These are phyloP conservation scores for Apodemus speciosus DNA, from an alignment of 2,113 vertebrate genomes.

Conservation along the genomic window DNA sequence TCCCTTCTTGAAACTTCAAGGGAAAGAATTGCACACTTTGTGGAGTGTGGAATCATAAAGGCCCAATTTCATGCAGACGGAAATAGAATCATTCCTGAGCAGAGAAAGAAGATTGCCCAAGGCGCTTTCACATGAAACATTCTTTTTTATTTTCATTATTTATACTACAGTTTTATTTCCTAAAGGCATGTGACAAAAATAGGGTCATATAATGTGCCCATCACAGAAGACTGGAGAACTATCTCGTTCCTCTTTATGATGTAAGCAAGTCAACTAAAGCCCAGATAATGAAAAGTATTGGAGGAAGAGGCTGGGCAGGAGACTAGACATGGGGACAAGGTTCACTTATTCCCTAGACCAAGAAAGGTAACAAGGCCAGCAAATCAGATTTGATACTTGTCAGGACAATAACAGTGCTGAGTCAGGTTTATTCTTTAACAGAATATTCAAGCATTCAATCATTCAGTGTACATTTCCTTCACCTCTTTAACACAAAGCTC, in stretches of 20 bases:
- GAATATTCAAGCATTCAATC: background rate
- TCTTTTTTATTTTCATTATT: constrained; percentile 61
- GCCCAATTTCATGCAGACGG: constrained; percentile 6
- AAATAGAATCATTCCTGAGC: constrained; percentile 37
- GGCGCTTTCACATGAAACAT: background rate
- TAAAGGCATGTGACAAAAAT: constrained; percentile 57
- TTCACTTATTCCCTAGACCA: background rate
- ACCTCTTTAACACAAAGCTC: background rate
- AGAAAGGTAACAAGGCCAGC: background rate
- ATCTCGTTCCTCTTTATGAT: background rate
- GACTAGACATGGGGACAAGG: background rate
- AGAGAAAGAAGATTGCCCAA: constrained; percentile 28
- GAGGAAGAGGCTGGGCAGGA: background rate
- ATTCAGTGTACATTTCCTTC: background rate
- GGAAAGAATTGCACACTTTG: background rate
- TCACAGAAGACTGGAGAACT: constrained; percentile 18
- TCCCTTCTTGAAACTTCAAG: constrained; percentile 4
- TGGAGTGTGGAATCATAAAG: constrained; percentile 3
- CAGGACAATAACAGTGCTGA: rapidly evolving
- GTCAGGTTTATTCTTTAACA: background rate
- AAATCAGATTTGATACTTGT: background rate
- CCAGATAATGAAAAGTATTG: background rate
- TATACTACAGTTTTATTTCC: constrained; percentile 40
- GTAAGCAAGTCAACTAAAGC: background rate
- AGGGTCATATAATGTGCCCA: constrained; percentile 23